Evolutionary conservation across 2,113 vertebrate species (phyloP), one percentile per base, ranked within the genome.

Genomic region (Platichthys flesus): DNA sequence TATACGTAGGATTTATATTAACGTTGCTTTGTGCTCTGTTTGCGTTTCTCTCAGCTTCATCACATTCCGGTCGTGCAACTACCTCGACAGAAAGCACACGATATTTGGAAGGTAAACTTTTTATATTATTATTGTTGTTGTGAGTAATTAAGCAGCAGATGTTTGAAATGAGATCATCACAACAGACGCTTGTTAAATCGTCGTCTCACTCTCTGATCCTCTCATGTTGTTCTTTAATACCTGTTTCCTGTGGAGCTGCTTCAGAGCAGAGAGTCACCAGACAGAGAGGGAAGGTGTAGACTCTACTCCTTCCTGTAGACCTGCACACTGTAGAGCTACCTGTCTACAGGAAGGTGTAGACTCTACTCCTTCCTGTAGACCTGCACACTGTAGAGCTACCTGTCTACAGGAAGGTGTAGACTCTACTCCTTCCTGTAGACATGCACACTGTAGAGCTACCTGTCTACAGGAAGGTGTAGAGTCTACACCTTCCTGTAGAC

Each of bases 71-170:
- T 99, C 98, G 1, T 99, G 98, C 40, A 88, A 93, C 0, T 99
- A 99, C 91, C 94, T 99, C 42, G 98, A 99, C 92, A 96, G 94
- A 88, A 99, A 99, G 78, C 98, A 99, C 88, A 93, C 96, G 0
- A 90, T 99, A n/a, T 99, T 99, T 70, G 98, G 98, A 87, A 96
- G 97, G 98, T 98, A 93, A 94, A 85, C 52, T 23, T 37, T 55
- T 20, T 21, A n/a, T 57, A 10, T 37, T 14, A 3, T 35, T 24
- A 9, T 42, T 37, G 35, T 37, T 37, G 35, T 9, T 9, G 35
- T 37, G 8, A 42, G 40, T 42, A 13, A 10, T 42, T 42, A 1
- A n/a, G 28, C 28, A 31, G 28, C 28, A 31, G 35, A 3, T 35
- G 0, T 71, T 74, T 58, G 16, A 70, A 70, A 70, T 51, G 64